Evolutionary conservation across 2,113 vertebrate genomes (phyloP).

Genomic region (Mustela nigripes): DNA sequence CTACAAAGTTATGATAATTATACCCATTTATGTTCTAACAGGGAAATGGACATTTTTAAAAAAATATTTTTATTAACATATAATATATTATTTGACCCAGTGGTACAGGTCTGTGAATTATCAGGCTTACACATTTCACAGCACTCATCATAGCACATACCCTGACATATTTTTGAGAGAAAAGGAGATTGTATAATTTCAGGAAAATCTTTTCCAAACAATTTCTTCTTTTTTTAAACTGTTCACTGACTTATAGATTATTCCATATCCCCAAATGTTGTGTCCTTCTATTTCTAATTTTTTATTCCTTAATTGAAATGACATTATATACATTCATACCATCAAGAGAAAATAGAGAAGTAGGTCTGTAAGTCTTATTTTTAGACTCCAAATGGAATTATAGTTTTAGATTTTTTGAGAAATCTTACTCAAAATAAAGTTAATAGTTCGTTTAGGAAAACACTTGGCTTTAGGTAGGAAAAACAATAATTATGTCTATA

Average conservation of each 20-base stretch:
- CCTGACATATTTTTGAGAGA: background rate
- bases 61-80: no score
- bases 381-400: background rate
- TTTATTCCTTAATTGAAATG: conserved; percentile 24
- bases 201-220: conserved; percentile 36
- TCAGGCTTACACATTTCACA: no score
- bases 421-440: conserved; percentile 8
- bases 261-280: background rate
- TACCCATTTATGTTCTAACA: background rate
- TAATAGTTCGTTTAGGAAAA: background rate
- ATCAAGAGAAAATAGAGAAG: background rate
- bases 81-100: no score
- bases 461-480: background rate
- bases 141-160: no score
- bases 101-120: no score
- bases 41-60: background rate
- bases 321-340: background rate
- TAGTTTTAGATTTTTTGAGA: background rate
- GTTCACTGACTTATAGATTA: background rate
- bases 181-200: background rate
- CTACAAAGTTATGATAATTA: background rate
- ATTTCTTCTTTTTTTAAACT: background rate
- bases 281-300: background rate
- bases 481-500: background rate
- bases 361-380: conserved; percentile 5